Base-by-base conservation (phyloP, 2,888 invertebrate species). In the Boloria euphrosyne region DNA sequence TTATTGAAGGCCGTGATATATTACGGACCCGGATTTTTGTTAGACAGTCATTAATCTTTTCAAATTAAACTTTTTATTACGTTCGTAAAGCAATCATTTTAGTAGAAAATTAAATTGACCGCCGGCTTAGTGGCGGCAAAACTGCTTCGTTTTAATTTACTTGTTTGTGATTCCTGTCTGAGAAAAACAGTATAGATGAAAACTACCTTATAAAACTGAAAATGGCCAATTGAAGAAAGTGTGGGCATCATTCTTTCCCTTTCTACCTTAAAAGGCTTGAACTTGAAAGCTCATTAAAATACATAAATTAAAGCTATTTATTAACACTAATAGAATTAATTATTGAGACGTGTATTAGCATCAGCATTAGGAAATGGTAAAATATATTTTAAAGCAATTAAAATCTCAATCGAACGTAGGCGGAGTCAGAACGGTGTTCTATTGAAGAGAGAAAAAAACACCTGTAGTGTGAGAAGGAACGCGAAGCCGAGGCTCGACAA, bases 391-490 rank as follows among this genome's bases (percentile, higher is more conserved):
- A 59, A 76, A 75, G 77, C 79, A 81, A 86, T 85, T 83, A 86
- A 81, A 83, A 78, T 74, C 74, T 80, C 78, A 78, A 80, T 81
- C 78, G 77, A 74, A 76, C 79, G 86, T 84, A 83, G 86, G 85
- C 84, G 87, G 81, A 75, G 82, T 75, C 78, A 74, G 76, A 79
- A 76, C 75, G 76, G 78, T 79, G 22, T 46, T 79, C 80, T 78
- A 78, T 80, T 75, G 77, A 80, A 80, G 77, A 80, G 31, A 38
- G 31, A 79, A 83, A 80, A 86, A 85, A 84, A 83, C 88, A 89
- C 87, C 87, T 89, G 85, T 84, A 82, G 85, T 87, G 86, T 86
- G 87, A 86, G 87, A 86, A 85, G 80, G 80, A 72, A 83, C 68
- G 63, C 49, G 49, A 60, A 47, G 62, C 62, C 61, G 58, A 54